These are phyloP conservation scores for Beris morrisii DNA, from an alignment of 2,888 invertebrate species.

Conservation along the genomic window DNA sequence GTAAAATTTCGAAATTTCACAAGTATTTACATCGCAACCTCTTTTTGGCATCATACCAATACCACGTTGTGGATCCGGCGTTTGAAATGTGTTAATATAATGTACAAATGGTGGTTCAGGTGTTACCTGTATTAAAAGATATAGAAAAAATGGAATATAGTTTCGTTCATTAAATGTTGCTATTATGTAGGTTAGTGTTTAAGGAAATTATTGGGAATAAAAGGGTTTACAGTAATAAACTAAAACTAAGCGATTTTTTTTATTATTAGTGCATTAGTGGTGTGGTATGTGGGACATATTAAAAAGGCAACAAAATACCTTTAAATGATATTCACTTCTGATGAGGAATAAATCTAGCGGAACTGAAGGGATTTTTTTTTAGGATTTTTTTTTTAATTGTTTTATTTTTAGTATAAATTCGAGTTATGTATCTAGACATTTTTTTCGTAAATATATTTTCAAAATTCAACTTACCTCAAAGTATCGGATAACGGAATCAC, in stretches of 20 bases:
- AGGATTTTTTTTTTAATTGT: constrained; percentile 2
- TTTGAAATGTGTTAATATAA: constrained; percentile 96
- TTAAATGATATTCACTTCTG: constrained; percentile 16
- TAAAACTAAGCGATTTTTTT: too few species aligned
- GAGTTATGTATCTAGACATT: neutral
- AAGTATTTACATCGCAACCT: constrained; percentile 90
- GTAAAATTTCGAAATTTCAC: constrained; percentile 95
- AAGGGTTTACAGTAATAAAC: too few species aligned
- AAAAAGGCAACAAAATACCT: constrained; percentile 27
- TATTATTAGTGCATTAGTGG: constrained; percentile 8
- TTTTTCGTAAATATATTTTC: too few species aligned
- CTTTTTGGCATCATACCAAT: constrained; percentile 98
- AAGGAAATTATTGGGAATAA: neutral
- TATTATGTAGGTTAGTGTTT: neutral
- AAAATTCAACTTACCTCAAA: constrained; percentile 64
- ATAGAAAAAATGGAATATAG: too few species aligned
- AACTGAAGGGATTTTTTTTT: constrained; percentile 25
- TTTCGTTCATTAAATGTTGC: neutral
- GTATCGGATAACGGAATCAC: constrained; percentile 95
- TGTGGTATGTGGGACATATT: constrained; percentile 15
- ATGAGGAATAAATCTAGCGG: constrained; percentile 19
- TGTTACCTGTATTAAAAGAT: constrained; percentile 65
- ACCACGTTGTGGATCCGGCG: constrained; percentile 96
- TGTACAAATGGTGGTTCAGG: constrained; percentile 93
- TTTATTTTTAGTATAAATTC: neutral